phyloP scores from a whole-genome alignment of 2,888 invertebrate species.

The Cetonia aurata region DNA sequence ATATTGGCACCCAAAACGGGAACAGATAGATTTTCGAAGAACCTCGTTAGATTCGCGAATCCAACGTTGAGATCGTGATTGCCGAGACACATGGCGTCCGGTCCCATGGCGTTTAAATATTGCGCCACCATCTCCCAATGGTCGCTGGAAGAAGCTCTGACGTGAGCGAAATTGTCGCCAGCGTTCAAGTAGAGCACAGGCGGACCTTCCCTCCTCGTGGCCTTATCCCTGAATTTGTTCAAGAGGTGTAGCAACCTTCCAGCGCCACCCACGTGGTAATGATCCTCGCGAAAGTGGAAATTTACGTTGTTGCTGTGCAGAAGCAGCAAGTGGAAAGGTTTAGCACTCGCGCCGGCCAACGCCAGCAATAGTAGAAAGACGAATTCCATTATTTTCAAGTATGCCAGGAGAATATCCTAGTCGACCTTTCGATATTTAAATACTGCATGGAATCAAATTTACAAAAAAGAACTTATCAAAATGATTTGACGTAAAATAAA shows the following conservation, averaged over 20 bases:
- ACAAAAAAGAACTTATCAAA: too few relatives aligned
- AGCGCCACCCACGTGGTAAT: not conserved
- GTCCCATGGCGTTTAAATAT: not conserved
- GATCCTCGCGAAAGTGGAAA: conserved; percentile 4
- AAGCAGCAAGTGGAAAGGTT: conserved; percentile 70
- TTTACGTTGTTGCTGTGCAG: conserved; percentile 21
- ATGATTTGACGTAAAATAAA: too few relatives aligned
- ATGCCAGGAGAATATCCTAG: too few relatives aligned
- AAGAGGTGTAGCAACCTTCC: not conserved
- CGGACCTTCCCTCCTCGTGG: not conserved
- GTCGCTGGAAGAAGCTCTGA: not conserved
- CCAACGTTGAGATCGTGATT: conserved; percentile 94
- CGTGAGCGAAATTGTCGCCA: conserved; percentile 1
- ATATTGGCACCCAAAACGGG: conserved; percentile 86
- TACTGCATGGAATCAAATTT: too few relatives aligned
- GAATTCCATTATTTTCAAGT: too few relatives aligned
- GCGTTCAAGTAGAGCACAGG: conserved; percentile 20
- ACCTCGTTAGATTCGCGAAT: conserved; percentile 80
- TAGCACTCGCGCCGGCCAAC: not conserved
- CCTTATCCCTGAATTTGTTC: not conserved
- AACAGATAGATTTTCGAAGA: conserved; percentile 76
- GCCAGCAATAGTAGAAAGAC: not conserved
- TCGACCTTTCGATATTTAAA: too few relatives aligned
- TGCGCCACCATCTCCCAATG: conserved; percentile 12
- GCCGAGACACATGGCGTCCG: conserved; percentile 73